These are phyloP conservation scores for Eristalis pertinax DNA, from an alignment of 2,888 invertebrate genomes.

Conservation along the genomic window DNA sequence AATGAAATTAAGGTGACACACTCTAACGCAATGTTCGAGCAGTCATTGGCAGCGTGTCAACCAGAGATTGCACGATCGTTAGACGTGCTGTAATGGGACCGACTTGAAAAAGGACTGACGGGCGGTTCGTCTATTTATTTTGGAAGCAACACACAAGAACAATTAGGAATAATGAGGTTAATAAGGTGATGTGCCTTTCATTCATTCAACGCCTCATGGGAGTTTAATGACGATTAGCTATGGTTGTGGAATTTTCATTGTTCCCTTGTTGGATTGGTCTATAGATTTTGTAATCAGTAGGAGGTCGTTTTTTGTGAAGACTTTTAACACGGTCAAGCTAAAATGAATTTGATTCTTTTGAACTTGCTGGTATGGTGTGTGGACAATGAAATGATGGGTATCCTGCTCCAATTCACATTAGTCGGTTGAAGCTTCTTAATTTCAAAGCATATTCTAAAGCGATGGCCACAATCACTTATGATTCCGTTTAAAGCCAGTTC, in stretches of 20 bases:
- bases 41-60: background rate
- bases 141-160: background rate
- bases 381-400: no score
- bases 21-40: conserved; percentile 18
- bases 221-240: conserved; percentile 30
- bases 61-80: background rate
- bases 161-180: conserved; percentile 28
- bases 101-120: background rate
- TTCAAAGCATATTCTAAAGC: no score
- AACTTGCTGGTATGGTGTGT: no score
- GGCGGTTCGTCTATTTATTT: background rate
- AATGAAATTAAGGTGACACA: conserved; percentile 53
- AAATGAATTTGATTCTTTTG: no score
- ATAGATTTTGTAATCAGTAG: background rate
- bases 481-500: no score
- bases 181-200: conserved; percentile 18
- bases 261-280: background rate
- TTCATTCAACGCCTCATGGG: conserved; percentile 9
- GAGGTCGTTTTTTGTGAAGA: background rate
- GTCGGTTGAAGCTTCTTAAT: no score
- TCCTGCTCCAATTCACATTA: no score
- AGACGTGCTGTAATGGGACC: background rate
- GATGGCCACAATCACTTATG: no score
- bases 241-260: conserved; percentile 4
- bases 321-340: no score